Evolutionary conservation across 1,140 invertebrate species (phyloP), one percentile per base, ranked within the genome.

Genomic region (Leucophenga varia): DNA sequence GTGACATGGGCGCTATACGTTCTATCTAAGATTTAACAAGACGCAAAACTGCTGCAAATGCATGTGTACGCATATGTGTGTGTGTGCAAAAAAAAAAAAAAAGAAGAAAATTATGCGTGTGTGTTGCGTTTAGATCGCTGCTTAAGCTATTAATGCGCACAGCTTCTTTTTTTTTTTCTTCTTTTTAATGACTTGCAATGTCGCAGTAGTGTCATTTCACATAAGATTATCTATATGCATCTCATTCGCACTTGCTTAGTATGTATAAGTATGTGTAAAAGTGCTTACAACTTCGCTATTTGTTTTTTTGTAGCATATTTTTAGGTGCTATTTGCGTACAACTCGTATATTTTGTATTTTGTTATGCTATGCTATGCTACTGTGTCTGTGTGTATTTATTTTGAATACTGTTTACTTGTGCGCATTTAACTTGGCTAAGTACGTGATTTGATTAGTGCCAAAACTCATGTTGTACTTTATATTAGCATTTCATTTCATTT

Each of bases 341-440:
- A 25, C 10, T 25, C 22, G 10, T 25, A 25, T 25, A 25, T 25
- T 25, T 25, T 25, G 5, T 25, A 10, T 25, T 25, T 25, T 6
- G 5, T 5, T 25, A 25, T 25, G 5, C 36, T 17, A 46, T 41
- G 30, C 21, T 39, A 18, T 36, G 32, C 8, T 5, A 6, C 16
- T 12, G 6, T 16, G 18, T 14, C 13, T 35, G 20, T 42, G 49
- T 40, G 39, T 39, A 45, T 51, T 30, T 38, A 47, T 41, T 43
- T 41, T 39, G 38, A 47, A 21, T 49, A n/a, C n/a, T n/a, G n/a
- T 17, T 25, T 25, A 25, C 22, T 49, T 43, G 31, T 44, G 52
- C 58, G 56, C 63, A 67, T 65, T 67, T 67, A 68, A 67, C 63
- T 67, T 67, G 56, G 64, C 59, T 67, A 67, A 67, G 63, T 67